Evolutionary conservation across 2,888 invertebrate species (phyloP), one percentile per base, ranked within the genome.

Genomic region (Caradrina clavipalpis): DNA sequence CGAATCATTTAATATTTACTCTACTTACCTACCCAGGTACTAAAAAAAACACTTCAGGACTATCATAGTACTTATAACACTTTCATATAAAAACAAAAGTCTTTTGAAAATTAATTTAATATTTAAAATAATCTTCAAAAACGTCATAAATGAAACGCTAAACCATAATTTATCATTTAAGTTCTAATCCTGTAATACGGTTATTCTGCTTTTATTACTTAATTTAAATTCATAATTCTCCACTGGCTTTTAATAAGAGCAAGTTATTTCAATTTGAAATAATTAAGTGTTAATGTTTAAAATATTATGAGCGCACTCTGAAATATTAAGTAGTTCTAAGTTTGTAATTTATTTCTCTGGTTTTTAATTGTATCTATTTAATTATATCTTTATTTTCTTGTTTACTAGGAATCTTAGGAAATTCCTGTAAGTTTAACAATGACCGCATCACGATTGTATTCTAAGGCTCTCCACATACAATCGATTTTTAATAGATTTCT

Each of bases 201-300:
- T 73, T 66, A 39, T n/a, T 62, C 49, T 13, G 51, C 47, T 53
- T 76, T 74, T 61, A 79, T 54, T 63, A 62, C 60, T 68, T 74
- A 47, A 79, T 74, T 72, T 78, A 22, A 63, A 79, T 78, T 76
- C 55, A 78, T 73, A 78, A 73, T 68, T 63, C 54, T 64, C 50
- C n/a, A 61, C 74, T 47, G 74, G 50, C 60, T 60, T 65, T 71
- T 64, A 68, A 66, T 78, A 50, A 54, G 64, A 57, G 67, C 58
- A 51, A 75, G 64, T 63, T 65, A 75, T 82, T 82, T 78, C 66
- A 82, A 80, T 78, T 75, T 56, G 21, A 57, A 50, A 51, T 61
- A 68, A 79, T 81, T 56, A 58, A 70, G 53, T 50, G 62, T 74
- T 73, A 66, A 75, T 63, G 63, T 73, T 66, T 61, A 68, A 80